phyloP scores from a whole-genome alignment of 1,140 invertebrate genomes.

The Semibalanus balanoides region DNA sequence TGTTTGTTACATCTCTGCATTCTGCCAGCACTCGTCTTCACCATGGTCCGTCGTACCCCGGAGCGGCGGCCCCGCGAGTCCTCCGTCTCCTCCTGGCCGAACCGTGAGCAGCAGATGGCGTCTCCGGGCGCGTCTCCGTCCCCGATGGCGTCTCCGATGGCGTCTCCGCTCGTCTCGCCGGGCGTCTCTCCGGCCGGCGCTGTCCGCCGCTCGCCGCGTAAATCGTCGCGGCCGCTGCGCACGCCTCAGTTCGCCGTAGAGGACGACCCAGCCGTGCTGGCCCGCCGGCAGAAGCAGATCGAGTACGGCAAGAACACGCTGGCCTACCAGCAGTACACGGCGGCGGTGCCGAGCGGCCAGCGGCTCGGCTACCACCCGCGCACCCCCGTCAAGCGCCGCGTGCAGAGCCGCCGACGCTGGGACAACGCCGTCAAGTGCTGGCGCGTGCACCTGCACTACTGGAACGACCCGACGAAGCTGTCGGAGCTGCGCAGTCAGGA shows the following conservation, averaged over 20 bases:
- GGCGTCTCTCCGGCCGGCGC: no score
- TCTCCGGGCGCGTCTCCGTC: no score
- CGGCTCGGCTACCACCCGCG: conserved; percentile 45
- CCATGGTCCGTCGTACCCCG: neutral
- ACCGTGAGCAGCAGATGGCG: neutral
- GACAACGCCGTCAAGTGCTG: conserved; percentile 74
- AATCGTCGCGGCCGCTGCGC: neutral
- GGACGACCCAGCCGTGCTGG: conserved; percentile 51
- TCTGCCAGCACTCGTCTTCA: neutral
- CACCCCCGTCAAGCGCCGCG: conserved; percentile 70
- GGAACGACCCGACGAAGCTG: conserved; percentile 44
- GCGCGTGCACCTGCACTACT: conserved; percentile 68
- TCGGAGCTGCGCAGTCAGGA: neutral
- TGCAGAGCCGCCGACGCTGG: conserved; percentile 79
- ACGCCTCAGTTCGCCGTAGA: conserved; percentile 35
- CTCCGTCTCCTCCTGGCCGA: neutral
- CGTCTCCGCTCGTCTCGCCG: no score
- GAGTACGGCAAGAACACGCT: conserved; percentile 88
- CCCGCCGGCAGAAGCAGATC: conserved; percentile 77
- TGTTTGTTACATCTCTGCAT: neutral
- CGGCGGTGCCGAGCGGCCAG: conserved; percentile 40
- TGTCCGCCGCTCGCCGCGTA: neutral
- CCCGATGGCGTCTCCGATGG: no score
- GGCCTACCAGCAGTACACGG: conserved; percentile 65
- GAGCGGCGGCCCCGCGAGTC: neutral